A percentile compares a stretch with the other conserved stretches of the same genome.
These are phyloP conservation scores for Schizotus pectinicornis DNA, from an alignment of 2,888 invertebrate species.

Conservation along the genomic window DNA sequence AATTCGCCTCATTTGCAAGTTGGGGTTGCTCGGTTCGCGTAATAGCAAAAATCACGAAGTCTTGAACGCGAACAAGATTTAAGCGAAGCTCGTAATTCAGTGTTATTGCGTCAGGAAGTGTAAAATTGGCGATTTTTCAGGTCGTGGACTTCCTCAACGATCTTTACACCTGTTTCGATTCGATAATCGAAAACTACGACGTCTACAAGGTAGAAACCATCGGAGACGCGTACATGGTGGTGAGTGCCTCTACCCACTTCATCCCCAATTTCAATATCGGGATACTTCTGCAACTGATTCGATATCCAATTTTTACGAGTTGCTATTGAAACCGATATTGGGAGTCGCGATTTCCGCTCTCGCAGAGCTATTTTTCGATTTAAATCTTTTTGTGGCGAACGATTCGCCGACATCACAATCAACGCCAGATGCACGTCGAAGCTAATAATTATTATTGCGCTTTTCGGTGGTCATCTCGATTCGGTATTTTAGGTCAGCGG, in stretches of 20 bases:
- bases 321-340: no score
- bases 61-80: no score
- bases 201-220: slow-evolving; percentile 95
- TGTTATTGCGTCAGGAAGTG: no score
- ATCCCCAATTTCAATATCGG: not conserved
- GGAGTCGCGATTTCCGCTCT: no score
- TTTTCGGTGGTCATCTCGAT: not conserved
- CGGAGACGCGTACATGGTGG: slow-evolving; percentile 93
- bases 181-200: slow-evolving; percentile 90
- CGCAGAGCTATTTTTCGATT: no score
- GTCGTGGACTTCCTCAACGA: slow-evolving; percentile 94
- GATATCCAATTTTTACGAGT: not conserved
- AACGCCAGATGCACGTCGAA: not conserved
- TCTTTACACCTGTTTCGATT: slow-evolving; percentile 93
- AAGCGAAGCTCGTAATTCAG: no score
- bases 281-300: not conserved
- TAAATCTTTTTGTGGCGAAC: no score
- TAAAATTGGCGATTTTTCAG: slow-evolving; percentile 56
- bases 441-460: slow-evolving; percentile 6
- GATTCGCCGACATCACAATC: no score
- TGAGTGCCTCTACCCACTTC: slow-evolving; percentile 57
- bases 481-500: slow-evolving; percentile 72
- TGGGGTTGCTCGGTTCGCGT: no score
- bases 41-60: no score
- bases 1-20: no score